Evolutionary conservation across 2,797 vertebrate genomes (phyloP), one percentile per base, ranked within the genome.

Genomic region (Perodicticus potto): DNA sequence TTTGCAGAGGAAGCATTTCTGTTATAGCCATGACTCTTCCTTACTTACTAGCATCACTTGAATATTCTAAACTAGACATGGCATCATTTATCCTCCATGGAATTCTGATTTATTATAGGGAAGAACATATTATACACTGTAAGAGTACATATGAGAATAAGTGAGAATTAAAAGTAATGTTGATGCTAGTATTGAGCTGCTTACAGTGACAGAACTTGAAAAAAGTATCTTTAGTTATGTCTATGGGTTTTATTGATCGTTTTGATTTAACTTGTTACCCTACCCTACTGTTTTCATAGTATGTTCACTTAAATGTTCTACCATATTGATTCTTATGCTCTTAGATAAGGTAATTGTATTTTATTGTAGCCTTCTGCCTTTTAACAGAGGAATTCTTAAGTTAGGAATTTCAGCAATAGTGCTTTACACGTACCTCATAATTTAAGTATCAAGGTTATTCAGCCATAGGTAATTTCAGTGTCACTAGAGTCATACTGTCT

Each of bases 251-350:
- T 88, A 77, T 59, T 72, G 49, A 91, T 94, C 7, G 59, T 91
- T 91, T 94, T 63, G 49, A 72, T 81, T 91, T 49, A 91, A 73
- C 57, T 93, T 95, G n/a, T 83, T 93, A 92, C 5, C 4, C 16
- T 77, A 74, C 20, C 7, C 17, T 90, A 57, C 29, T 32, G 17
- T 89, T 80, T 89, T 73, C 25, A 53, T 73, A 32, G 45, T 55
- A 43, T 65, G 92, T 96, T 43, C 27, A 89, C 53, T 91, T n/a
- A 86, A 14, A 34, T 10, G 84, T 78, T 65, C 20, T 59, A 23
- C 27, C 70, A 5, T 89, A 49, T 83, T 69, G 29, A 89, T 89
- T 96, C 69, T 86, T 76, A 7, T 63, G 27, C 13, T 73, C 29
- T 70, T 78, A 32, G 5, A 13, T 85, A 86, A 86, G 23, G 4